Conservation (phyloP, 2,113 vertebrate species). For the Chionomys nivalis region DNA sequence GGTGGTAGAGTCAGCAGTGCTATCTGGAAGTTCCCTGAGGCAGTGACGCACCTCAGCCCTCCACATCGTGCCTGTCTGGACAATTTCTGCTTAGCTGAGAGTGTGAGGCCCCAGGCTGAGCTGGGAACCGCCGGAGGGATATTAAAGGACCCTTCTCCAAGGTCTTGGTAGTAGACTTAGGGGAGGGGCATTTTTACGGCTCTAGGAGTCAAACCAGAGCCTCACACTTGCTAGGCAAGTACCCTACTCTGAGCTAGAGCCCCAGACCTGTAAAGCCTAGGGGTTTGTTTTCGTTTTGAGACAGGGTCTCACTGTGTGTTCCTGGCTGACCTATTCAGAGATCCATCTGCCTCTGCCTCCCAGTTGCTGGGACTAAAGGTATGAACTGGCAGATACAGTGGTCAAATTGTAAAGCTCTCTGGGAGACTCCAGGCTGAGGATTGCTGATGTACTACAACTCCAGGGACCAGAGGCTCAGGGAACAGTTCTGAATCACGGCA, state of each 20-base stretch:
- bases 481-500: neutral
- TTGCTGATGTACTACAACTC: neutral
- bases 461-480: neutral
- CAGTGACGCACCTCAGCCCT: too few species aligned
- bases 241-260: neutral
- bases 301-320: neutral
- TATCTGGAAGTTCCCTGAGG: neutral
- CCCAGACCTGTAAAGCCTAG: neutral
- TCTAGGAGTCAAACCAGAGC: neutral
- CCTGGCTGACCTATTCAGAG: neutral
- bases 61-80: fast-evolving
- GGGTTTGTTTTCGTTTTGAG: neutral
- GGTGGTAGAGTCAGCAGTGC: neutral
- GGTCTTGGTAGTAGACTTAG: neutral
- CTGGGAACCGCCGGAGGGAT: neutral
- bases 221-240: too few species aligned
- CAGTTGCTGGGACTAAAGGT: neutral
- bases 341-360: neutral
- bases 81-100: neutral
- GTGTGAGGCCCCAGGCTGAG: neutral
- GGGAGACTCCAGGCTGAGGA: neutral
- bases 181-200: neutral
- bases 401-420: neutral
- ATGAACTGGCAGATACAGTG: neutral
- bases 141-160: too few species aligned